A percentile compares a stretch with the other conserved stretches of the same genome.
Conservation (phyloP, 1,140 invertebrate genomes). For the Drosophila willistoni region DNA sequence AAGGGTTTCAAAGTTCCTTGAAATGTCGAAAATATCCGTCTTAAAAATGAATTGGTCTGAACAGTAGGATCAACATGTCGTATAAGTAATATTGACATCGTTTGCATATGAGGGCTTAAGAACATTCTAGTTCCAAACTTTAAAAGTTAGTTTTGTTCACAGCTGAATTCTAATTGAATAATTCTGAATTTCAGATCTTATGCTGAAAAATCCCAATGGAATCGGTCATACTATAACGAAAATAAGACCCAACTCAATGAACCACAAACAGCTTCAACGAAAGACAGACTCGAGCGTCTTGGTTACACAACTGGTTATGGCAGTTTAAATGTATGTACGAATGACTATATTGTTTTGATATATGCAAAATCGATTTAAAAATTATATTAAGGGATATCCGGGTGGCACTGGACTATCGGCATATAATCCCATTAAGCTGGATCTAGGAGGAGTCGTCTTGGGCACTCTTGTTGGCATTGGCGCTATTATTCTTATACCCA, state of each 20-base stretch:
- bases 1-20: too few species aligned
- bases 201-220: constrained; percentile 63
- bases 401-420: constrained; percentile 84
- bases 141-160: too few species aligned
- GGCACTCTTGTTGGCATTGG: constrained; percentile 91
- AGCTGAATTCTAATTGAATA: too few species aligned
- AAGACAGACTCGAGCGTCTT: constrained; percentile 75
- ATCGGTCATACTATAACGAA: constrained; percentile 66
- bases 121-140: too few species aligned
- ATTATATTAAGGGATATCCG: constrained; percentile 66
- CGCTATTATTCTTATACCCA: constrained; percentile 90
- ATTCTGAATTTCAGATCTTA: constrained; percentile 40
- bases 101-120: too few species aligned
- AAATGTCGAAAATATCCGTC: too few species aligned
- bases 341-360: background rate
- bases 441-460: constrained; percentile 90
- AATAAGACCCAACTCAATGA: constrained; percentile 67
- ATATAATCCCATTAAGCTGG: constrained; percentile 90
- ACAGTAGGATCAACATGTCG: too few species aligned
- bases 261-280: constrained; percentile 61
- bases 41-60: too few species aligned
- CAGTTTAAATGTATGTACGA: constrained; percentile 62
- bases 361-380: background rate
- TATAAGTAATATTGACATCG: too few species aligned
- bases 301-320: constrained; percentile 82